Conservation (phyloP, 2,113 vertebrate species). For the Heterotis niloticus region DNA sequence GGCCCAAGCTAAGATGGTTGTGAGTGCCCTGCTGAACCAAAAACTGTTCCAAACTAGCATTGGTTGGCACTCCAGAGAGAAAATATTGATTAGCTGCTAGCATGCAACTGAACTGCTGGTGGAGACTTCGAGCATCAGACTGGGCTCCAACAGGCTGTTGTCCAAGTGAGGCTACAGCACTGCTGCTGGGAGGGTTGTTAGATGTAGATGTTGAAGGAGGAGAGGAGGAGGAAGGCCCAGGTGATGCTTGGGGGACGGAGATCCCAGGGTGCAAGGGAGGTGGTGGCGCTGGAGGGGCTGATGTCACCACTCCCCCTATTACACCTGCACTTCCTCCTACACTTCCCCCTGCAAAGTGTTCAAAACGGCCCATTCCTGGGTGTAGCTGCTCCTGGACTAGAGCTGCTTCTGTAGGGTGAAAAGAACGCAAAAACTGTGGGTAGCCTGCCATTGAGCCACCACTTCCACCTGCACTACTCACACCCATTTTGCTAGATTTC, state of each 20-base stretch:
- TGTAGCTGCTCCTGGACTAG: conserved; percentile 72
- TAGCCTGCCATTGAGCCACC: conserved; percentile 60
- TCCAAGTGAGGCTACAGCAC: conserved; percentile 48
- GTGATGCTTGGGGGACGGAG: conserved; percentile 64
- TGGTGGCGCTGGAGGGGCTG: conserved; percentile 64
- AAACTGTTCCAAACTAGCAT: conserved; percentile 73
- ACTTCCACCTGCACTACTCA: conserved; percentile 47
- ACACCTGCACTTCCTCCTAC: conserved; percentile 53
- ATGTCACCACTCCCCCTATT: conserved; percentile 61
- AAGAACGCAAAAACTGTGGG: conserved; percentile 69
- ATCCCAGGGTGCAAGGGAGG: conserved; percentile 62
- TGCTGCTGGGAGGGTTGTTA: conserved; percentile 61
- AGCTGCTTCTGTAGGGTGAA: conserved; percentile 68
- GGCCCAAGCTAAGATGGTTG: conserved; percentile 66
- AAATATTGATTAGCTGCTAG: conserved; percentile 75
- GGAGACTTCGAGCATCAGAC: conserved; percentile 70
- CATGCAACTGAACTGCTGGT: conserved; percentile 78
- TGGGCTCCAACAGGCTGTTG: conserved; percentile 59
- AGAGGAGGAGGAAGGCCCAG: conserved; percentile 62
- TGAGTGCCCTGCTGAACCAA: conserved; percentile 70
- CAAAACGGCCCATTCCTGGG: conserved; percentile 69
- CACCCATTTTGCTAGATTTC: conserved; percentile 69
- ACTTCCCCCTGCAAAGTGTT: conserved; percentile 59
- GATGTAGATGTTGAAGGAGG: conserved; percentile 60
- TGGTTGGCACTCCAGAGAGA: conserved; percentile 68